Percentiles rank a stretch among this genome's conserved stretches.
Evolutionary conservation across 1,140 invertebrate genomes (phyloP).

Genomic region (Musca vetustissima): DNA sequence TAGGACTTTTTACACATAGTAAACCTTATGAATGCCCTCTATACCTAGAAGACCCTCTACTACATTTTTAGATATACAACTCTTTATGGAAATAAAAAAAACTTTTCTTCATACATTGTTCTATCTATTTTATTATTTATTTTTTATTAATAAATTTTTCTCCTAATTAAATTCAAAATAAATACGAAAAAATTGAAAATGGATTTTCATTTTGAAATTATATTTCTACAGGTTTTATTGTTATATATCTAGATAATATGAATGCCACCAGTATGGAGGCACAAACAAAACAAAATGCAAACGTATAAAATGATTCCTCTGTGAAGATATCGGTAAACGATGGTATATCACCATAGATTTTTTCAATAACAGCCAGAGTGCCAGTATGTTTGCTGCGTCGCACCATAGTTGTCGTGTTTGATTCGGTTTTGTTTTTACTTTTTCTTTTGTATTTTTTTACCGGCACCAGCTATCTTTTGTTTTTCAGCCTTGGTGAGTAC

Average conservation of each 20-base stretch:
- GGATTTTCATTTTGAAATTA: no score
- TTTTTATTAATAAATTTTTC: neutral
- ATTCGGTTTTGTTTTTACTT: conserved; percentile 42
- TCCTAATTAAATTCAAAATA: neutral
- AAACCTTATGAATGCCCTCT: no score
- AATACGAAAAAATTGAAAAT: neutral
- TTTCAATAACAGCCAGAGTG: conserved; percentile 74
- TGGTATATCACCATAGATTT: conserved; percentile 84
- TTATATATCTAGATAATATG: conserved; percentile 85
- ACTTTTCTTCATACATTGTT: no score
- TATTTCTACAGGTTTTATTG: conserved; percentile 75
- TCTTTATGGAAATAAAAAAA: no score
- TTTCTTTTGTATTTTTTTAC: conserved; percentile 49
- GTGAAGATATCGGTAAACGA: conserved; percentile 95
- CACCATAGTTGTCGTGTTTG: neutral
- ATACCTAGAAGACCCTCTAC: no score
- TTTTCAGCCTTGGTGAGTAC: conserved; percentile 61
- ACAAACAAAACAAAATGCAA: conserved; percentile 79
- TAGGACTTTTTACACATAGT: no score
- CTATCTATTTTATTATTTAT: neutral
- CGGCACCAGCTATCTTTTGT: conserved; percentile 46
- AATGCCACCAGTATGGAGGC: conserved; percentile 79
- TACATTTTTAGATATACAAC: no score
- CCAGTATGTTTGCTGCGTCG: conserved; percentile 48
- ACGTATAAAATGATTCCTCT: conserved; percentile 94